Conservation (phyloP, 2,888 invertebrate genomes). For the Tortrix viridana region DNA sequence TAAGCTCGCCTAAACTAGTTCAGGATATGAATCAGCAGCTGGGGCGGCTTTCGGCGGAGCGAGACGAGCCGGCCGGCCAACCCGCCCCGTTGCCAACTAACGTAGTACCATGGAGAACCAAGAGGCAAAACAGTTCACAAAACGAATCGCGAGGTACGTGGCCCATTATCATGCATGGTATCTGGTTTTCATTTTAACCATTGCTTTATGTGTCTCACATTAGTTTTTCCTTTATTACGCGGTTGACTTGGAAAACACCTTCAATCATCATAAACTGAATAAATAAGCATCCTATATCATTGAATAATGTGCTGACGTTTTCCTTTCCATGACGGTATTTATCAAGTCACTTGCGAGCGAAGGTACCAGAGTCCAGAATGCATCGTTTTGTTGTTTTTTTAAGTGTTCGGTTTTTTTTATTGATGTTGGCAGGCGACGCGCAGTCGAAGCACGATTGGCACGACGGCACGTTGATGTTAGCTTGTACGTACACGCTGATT, state of each 20-base stretch:
- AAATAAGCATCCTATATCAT: too few species aligned
- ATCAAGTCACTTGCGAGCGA: background rate
- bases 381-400: constrained; percentile 38
- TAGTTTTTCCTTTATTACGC: constrained; percentile 42
- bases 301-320: background rate
- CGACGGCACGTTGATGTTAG: constrained; percentile 88
- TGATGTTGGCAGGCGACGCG: constrained; percentile 74
- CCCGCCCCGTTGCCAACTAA: constrained; percentile 75
- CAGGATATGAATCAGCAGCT: constrained; percentile 76
- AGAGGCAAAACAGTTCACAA: constrained; percentile 77
- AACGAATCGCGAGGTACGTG: constrained; percentile 81
- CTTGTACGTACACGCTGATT: constrained; percentile 90
- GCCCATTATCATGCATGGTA: constrained; percentile 75
- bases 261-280: too few species aligned
- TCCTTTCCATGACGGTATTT: background rate
- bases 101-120: constrained; percentile 78
- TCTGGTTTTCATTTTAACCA: constrained; percentile 77
- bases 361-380: constrained; percentile 22
- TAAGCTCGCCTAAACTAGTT: constrained; percentile 79
- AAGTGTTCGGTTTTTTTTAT: constrained; percentile 49
- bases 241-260: background rate
- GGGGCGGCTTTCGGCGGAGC: constrained; percentile 72
- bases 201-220: constrained; percentile 45
- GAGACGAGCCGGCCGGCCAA: constrained; percentile 76
- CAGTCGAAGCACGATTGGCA: constrained; percentile 83